Base-by-base conservation (phyloP, 2,797 vertebrate genomes). In the Oophaga sylvatica region DNA sequence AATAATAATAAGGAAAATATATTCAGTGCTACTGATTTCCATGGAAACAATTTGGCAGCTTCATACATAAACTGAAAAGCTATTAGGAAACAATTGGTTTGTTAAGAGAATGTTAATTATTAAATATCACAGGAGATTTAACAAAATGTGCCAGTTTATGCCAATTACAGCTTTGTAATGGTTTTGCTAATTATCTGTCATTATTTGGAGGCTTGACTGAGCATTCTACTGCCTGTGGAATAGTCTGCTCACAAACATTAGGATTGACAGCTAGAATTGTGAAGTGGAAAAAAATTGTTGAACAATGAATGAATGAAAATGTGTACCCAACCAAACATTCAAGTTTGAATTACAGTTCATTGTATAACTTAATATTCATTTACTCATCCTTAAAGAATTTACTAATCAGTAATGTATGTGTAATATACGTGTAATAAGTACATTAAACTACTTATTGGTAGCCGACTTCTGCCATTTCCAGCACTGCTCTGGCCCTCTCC, bases 11-110 rank as follows among this genome's bases (percentile, higher is more conserved):
- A 31, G 31, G 59, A 56, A 79, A 79, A 88, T 62, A 80, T 80
- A 84, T 79, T 81, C 76, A 62, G 45, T 20, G 67, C 22, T 65
- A 41, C 19, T 75, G 81, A 88, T 88, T 81, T 73, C 82, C 83
- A 88, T 88, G 59, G 57, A 70, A 88, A 88, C 87, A 45, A 75
- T 80, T 84, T 84, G 83, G 76, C 77, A 75, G 80, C 45, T 67
- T 81, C 45, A 73, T 84, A 41, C 59, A 41, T 67, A 88, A 63
- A 80, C 68, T 84, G 83, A 80, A 88, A 88, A 88, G 77, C 82
- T 80, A 88, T 88, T 88, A 88, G 65, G 68, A 80, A 88, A 85
- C 83, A 81, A 88, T 88, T 88, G 87, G 87, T 85, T 88, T 81
- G 83, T 85, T 85, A 71, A 85, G 63, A 85, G 67, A 84, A 88